Conservation (phyloP, 1,140 invertebrate species). For the Neodiprion fabricii region DNA sequence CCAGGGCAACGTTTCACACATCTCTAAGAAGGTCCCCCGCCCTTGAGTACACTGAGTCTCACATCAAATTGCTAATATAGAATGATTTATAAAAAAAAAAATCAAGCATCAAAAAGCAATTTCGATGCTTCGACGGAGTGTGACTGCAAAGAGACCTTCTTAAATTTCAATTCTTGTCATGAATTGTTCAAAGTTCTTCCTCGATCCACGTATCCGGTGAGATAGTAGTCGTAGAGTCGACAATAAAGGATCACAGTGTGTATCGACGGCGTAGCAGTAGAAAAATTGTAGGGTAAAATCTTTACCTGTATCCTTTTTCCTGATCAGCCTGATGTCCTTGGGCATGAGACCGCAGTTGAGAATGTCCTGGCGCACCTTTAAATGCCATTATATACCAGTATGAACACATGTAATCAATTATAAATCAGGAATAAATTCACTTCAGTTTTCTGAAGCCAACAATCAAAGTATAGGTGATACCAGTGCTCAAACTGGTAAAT, state of each 20-base stretch:
- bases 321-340: conserved; percentile 85
- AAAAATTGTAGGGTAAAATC: conserved; percentile 29
- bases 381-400: conserved; percentile 28
- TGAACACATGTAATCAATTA: background rate
- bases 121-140: background rate
- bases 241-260: too few species aligned
- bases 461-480: too few species aligned
- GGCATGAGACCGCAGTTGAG: conserved; percentile 75
- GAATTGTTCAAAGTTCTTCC: background rate
- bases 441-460: too few species aligned
- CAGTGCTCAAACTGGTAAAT: too few species aligned
- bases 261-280: background rate
- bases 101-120: too few species aligned
- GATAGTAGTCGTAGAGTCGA: background rate
- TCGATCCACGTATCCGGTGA: background rate
- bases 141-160: background rate
- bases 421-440: too few species aligned
- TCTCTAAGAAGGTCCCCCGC: background rate
- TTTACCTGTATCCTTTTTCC: conserved; percentile 87
- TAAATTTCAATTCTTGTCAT: background rate
- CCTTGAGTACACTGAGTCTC: background rate
- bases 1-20: conserved; percentile 6
- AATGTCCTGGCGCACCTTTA: conserved; percentile 75
- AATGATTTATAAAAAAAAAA: too few species aligned
- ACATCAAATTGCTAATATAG: too few species aligned